These are phyloP conservation scores for Clunio marinus DNA, from an alignment of 2,888 invertebrate species.

Conservation along the genomic window DNA sequence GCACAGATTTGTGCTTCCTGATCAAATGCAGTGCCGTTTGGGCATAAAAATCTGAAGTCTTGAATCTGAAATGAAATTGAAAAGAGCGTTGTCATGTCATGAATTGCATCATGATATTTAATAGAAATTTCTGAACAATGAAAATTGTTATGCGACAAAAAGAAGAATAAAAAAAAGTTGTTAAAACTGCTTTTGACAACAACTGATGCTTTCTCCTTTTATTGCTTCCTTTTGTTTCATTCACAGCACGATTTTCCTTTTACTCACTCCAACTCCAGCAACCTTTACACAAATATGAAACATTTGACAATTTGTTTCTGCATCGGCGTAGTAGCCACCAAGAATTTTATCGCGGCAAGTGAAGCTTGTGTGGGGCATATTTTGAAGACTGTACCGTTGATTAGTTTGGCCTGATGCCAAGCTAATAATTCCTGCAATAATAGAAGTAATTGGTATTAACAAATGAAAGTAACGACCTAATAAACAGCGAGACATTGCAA, in stretches of 20 bases:
- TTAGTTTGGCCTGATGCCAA: constrained; percentile 49
- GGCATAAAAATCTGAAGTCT: constrained; percentile 83
- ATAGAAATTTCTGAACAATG: too few relatives aligned
- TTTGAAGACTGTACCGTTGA: constrained; percentile 57
- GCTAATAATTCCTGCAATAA: constrained; percentile 43
- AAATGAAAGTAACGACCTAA: too few relatives aligned
- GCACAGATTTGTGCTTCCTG: constrained; percentile 90
- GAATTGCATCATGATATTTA: constrained; percentile 3
- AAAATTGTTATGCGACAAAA: too few relatives aligned
- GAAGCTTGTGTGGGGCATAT: constrained; percentile 61
- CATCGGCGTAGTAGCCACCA: constrained; percentile 84
- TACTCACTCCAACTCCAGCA: constrained; percentile 66
- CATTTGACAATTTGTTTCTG: constrained; percentile 81
- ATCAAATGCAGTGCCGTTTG: constrained; percentile 85
- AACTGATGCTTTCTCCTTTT: too few relatives aligned
- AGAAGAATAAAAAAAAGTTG: too few relatives aligned
- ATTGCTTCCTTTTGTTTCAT: neutral
- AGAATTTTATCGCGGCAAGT: constrained; percentile 79
- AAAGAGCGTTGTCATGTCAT: constrained; percentile 13
- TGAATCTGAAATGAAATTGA: constrained; percentile 54
- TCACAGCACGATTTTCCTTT: neutral
- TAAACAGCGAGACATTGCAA: too few relatives aligned
- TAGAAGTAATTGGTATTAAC: neutral
- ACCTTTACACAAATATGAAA: constrained; percentile 86
- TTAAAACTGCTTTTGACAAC: too few relatives aligned